phyloP scores from a whole-genome alignment of 2,113 vertebrate species.

The Riparia riparia region DNA sequence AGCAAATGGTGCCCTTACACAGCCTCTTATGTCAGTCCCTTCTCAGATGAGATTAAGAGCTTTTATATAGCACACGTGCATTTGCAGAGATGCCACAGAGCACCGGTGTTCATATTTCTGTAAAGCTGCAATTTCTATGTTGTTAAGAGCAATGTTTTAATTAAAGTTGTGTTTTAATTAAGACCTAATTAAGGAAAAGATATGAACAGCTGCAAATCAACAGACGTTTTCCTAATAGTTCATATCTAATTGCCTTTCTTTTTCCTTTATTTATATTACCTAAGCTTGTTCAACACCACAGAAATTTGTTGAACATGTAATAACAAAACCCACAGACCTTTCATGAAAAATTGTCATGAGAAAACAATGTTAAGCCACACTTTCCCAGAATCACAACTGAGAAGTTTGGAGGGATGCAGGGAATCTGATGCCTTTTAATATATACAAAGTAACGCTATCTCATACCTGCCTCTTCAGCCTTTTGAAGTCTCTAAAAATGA shows the following conservation, averaged over 20 bases:
- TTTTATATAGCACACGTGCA: background rate
- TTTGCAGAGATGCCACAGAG: background rate
- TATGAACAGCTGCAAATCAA: background rate
- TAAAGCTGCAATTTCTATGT: background rate
- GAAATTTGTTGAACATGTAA: background rate
- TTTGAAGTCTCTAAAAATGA: background rate
- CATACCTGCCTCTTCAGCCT: background rate
- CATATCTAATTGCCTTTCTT: background rate
- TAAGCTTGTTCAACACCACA: background rate
- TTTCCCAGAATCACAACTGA: background rate
- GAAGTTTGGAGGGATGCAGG: background rate
- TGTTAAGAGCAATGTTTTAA: slow-evolving; percentile 6
- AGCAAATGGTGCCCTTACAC: background rate
- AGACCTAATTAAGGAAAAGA: background rate
- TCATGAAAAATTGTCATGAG: background rate
- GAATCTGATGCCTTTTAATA: background rate
- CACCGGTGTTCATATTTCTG: background rate
- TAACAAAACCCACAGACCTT: background rate
- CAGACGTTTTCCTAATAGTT: background rate
- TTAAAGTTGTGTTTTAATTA: slow-evolving; percentile 27
- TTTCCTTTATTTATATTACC: background rate
- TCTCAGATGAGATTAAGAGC: background rate
- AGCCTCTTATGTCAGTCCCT: background rate
- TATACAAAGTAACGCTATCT: background rate
- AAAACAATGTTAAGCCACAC: background rate